Evolutionary conservation across 2,797 vertebrate genomes (phyloP).

Genomic region (Channa striata): DNA sequence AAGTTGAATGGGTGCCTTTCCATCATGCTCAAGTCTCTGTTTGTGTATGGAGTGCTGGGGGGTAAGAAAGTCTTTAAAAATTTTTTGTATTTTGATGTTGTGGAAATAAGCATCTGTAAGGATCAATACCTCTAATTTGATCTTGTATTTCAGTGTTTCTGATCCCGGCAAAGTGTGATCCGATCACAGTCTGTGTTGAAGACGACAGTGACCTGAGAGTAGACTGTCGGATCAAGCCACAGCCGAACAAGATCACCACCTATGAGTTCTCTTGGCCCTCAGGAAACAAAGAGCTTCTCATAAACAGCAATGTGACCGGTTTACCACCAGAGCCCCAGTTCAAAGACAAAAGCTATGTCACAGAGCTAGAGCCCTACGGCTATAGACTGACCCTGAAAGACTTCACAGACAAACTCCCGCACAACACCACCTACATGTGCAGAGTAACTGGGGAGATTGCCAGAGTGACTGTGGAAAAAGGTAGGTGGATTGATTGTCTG

Average conservation of each 20-base stretch:
- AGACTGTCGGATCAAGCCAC: slow-evolving; percentile 74
- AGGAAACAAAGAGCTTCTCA: slow-evolving; percentile 71
- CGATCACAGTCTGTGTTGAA: slow-evolving; percentile 77
- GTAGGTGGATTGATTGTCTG: slow-evolving; percentile 55
- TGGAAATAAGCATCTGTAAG: neutral
- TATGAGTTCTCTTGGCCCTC: slow-evolving; percentile 84
- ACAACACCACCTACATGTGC: slow-evolving; percentile 85
- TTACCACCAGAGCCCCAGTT: slow-evolving; percentile 65
- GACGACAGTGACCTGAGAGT: slow-evolving; percentile 82
- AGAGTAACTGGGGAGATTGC: slow-evolving; percentile 62
- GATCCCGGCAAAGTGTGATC: slow-evolving; percentile 59
- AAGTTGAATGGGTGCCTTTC: slow-evolving; percentile 57
- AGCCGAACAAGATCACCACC: slow-evolving; percentile 66
- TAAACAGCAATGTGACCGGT: slow-evolving; percentile 84
- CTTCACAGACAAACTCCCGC: slow-evolving; percentile 66
- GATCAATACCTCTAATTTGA: neutral
- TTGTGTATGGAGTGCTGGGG: slow-evolving; percentile 71
- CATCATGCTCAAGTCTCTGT: slow-evolving; percentile 75
- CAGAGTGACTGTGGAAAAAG: slow-evolving; percentile 64
- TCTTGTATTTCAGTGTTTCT: slow-evolving; percentile 60
- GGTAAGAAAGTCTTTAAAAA: slow-evolving; percentile 57
- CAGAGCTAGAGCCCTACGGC: slow-evolving; percentile 66
- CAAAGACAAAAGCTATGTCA: slow-evolving; percentile 72
- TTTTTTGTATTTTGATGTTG: neutral
- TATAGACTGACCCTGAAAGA: slow-evolving; percentile 76